These are phyloP conservation scores for Lepidocyrtoides sp. DNA, from an alignment of 2,888 invertebrate species.

Conservation along the genomic window DNA sequence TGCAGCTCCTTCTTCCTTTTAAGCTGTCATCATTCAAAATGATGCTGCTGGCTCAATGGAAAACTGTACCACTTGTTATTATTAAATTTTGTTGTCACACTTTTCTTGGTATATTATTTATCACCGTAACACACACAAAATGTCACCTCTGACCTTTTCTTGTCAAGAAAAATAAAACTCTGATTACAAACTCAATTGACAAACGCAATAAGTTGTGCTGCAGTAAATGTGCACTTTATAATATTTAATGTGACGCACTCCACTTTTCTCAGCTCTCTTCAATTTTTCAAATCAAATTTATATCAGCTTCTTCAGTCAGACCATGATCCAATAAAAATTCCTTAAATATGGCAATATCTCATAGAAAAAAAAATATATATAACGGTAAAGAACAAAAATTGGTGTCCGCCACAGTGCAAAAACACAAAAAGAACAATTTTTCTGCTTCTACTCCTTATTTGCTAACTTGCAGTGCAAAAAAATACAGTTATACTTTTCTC, in stretches of 20 bases:
- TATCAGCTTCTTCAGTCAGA: background rate
- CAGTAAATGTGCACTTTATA: background rate
- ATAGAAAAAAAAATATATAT: too few species aligned
- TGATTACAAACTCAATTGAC: background rate
- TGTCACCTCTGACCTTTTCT: slow-evolving; percentile 43
- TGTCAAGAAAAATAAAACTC: background rate
- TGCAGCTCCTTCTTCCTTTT: background rate
- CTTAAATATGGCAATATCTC: background rate
- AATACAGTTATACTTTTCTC: slow-evolving; percentile 39
- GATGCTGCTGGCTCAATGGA: background rate
- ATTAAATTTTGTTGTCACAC: background rate
- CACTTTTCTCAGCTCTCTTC: background rate
- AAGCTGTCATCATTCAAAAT: background rate
- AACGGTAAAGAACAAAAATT: background rate
- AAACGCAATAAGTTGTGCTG: background rate
- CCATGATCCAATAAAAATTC: background rate
- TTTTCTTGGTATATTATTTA: background rate
- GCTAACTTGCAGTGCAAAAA: background rate
- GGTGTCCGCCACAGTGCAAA: background rate
- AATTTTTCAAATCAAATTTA: background rate
- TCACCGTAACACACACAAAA: slow-evolving; percentile 17
- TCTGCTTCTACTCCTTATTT: background rate
- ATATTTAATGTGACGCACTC: background rate
- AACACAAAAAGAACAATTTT: background rate
- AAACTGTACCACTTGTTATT: background rate